A percentile compares a stretch with the other conserved stretches of the same genome.
phyloP scores from a whole-genome alignment of 2,888 invertebrate species.

The Hemicrepidius hirtus region DNA sequence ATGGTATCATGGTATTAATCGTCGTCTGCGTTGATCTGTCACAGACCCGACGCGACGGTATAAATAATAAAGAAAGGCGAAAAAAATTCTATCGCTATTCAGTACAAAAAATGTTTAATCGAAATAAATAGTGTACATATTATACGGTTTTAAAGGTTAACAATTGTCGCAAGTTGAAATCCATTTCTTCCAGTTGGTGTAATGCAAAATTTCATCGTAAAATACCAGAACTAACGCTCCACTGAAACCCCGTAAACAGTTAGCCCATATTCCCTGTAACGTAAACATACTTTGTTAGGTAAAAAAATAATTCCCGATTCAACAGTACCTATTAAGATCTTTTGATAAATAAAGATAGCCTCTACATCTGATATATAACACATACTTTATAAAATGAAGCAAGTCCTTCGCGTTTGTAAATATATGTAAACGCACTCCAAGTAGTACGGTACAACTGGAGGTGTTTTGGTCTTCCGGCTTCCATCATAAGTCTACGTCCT shows the following conservation, averaged over 20 bases:
- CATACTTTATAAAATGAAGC: constrained; percentile 52
- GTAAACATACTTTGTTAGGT: neutral
- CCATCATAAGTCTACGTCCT: constrained; percentile 23
- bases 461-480: constrained; percentile 41
- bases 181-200: constrained; percentile 22
- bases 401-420: constrained; percentile 43
- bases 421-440: constrained; percentile 21
- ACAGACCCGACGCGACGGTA: too few relatives aligned
- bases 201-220: constrained; percentile 51
- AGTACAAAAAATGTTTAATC: too few relatives aligned
- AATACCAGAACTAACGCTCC: constrained; percentile 54
- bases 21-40: too few relatives aligned
- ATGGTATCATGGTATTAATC: too few relatives aligned
- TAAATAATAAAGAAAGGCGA: too few relatives aligned
- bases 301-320: too few relatives aligned
- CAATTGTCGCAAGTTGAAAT: neutral
- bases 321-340: too few relatives aligned
- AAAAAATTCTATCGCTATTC: too few relatives aligned
- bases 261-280: constrained; percentile 42
- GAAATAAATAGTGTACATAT: too few relatives aligned
- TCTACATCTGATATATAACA: neutral
- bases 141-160: neutral
- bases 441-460: constrained; percentile 35
- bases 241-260: constrained; percentile 49
- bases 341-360: too few relatives aligned